These are phyloP conservation scores for Homarus gammarus DNA, from an alignment of 2,888 invertebrate genomes.

Conservation along the genomic window DNA sequence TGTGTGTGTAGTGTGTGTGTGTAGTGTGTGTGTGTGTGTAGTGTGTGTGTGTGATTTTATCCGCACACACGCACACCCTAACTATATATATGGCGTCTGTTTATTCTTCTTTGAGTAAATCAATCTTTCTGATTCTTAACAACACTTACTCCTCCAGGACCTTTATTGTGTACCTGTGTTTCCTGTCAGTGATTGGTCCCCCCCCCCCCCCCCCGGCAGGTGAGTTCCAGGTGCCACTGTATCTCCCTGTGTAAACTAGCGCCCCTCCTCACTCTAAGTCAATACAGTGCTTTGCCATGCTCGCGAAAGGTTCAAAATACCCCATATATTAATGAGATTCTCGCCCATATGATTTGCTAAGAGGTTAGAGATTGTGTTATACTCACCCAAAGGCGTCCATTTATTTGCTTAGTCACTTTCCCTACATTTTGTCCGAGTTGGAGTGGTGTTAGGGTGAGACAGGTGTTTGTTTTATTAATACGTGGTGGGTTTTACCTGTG, in stretches of 20 bases:
- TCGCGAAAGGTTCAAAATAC: not conserved
- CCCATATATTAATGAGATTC: not conserved
- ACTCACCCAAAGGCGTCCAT: too few species aligned
- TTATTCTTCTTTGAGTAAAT: not conserved
- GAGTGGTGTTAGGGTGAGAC: not conserved
- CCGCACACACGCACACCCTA: too few species aligned
- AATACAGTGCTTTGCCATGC: not conserved
- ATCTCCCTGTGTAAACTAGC: not conserved
- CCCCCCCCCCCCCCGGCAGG: not conserved
- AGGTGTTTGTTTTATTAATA: constrained; percentile 9
- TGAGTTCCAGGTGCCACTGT: not conserved
- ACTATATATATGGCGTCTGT: too few species aligned
- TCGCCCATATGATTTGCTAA: not conserved
- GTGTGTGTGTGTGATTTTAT: too few species aligned
- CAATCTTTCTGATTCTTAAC: not conserved
- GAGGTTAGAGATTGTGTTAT: too few species aligned
- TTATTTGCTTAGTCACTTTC: not conserved
- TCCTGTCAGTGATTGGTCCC: not conserved
- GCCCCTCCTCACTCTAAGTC: not conserved
- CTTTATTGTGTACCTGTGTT: not conserved
- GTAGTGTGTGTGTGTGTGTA: too few species aligned
- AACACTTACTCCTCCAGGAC: not conserved
- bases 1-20: too few species aligned
- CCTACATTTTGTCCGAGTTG: not conserved
- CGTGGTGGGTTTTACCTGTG: not conserved